Evolutionary conservation across 2,113 vertebrate species (phyloP), one percentile per base, ranked within the genome.

Genomic region (Tachuris rubrigastra): DNA sequence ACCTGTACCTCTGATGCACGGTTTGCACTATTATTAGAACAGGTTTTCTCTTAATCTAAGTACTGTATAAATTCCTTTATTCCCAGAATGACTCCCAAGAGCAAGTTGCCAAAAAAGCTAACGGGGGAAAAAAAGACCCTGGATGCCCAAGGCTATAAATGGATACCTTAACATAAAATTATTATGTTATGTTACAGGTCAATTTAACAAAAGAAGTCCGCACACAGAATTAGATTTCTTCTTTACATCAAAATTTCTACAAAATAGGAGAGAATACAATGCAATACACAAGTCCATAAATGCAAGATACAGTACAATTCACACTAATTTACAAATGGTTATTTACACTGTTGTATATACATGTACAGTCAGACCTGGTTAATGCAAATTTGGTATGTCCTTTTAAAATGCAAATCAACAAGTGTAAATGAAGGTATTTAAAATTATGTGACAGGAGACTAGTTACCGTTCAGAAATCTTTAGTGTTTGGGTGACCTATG

Each of bases 311-410:
- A 96, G 85, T 97, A 97, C 95, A 98, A 97, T 97, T 97, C 97
- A 98, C 98, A 97, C 96, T 97, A 97, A 98, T 98, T 98, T 98
- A 98, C 98, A 98, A 96, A 95, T 96, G 92, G 96, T 93, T 98
- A 98, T 98, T 98, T 98, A 98, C 98, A 98, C 79, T 95, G 93
- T 97, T 97, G 80, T 98, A 98, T 98, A 95, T 98, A 98, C 98
- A 98, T 14, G 73, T 31, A 93, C 97, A 97, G 97, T 94, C 98
- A 98, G 97, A 98, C 81, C 97, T 83, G 96, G 95, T 94, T 95
- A 97, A 96, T 92, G 90, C 68, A 82, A 86, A 79, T 74, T 91
- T 63, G 47, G 7, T 28, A 46, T 12, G 46, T 93, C 78, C 30
- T 96, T 90, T 41, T 23, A 82, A 94, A 93, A 93, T 39, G 58